A percentile compares a stretch with the other conserved stretches of the same genome.
Conservation (phyloP, 1,140 invertebrate species). For the Lepidurus arcticus region DNA sequence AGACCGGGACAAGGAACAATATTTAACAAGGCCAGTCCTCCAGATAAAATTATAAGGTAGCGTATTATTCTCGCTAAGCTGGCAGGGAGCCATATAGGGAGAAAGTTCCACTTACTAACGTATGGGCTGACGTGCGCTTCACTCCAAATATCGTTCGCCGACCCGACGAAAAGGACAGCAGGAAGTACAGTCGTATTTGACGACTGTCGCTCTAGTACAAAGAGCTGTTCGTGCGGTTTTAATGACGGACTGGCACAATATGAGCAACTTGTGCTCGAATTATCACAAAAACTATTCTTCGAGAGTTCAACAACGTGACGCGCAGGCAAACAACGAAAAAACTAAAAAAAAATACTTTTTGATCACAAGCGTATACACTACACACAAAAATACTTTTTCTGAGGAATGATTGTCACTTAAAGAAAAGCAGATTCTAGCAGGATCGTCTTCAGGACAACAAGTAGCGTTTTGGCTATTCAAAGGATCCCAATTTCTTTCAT, state of each 20-base stretch:
- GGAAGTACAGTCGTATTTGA: not conserved
- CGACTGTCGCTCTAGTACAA: not conserved
- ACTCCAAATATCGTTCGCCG: not conserved
- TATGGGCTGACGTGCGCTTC: not conserved
- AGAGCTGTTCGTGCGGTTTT: not conserved
- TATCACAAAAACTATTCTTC: not conserved
- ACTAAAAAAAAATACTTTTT: not conserved
- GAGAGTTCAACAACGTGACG: not conserved
- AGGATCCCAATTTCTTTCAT: not conserved
- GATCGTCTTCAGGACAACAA: not conserved
- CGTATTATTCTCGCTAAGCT: conserved; percentile 3
- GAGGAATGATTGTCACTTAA: not conserved
- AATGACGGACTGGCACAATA: not conserved
- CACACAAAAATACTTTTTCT: not conserved
- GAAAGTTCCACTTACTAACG: not conserved
- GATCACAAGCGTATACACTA: not conserved
- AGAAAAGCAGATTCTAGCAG: not conserved
- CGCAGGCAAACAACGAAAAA: not conserved
- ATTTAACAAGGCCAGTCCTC: not conserved
- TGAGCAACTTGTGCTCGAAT: not conserved
- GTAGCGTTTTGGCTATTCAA: not conserved
- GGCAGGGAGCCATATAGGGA: not conserved
- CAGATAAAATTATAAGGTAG: not conserved
- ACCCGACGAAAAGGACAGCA: conserved; percentile 4
- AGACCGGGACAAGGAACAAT: conserved; percentile 13